Base-by-base conservation (phyloP, 2,888 invertebrate species). In the Folsomia candida region DNA sequence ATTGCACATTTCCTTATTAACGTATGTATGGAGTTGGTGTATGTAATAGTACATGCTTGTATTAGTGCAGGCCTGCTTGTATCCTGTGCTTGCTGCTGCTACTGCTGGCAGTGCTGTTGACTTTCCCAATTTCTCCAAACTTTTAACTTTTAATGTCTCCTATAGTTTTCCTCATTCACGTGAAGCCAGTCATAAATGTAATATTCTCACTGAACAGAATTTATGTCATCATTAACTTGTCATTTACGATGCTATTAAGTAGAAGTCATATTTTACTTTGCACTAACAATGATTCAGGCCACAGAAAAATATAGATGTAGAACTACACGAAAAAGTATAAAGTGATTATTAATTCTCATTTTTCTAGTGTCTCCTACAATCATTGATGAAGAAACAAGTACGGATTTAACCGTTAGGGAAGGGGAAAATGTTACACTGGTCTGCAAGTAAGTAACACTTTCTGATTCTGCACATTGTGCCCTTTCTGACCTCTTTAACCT, bases 351-450 rank as follows among this genome's bases (percentile, higher is more conserved):
- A 37, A 37, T 37, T 37, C 14, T 37, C 37, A 37, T 37, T 37
- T 9, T 37, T 79, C 22, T 86, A 91, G 92, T 91, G 64, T 90
- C 91, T 61, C 92, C 92, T 51, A 91, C 91, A 81, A 91, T 91
- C 80, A 85, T 90, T 68, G 89, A 90, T 81, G 88, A 89, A 80
- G 90, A 90, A 74, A 91, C 91, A 25, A 91, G 91, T 76, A 89
- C 90, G 0, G 91, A 91, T 82, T 84, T 90, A 68, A 88, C 89
- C 25, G 88, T 90, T 14, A 85, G 87, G 73, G 91, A 92, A 82
- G 90, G 90, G 0, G 89, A 90, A 75, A 90, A 91, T 80, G 88
- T 90, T 22, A 90, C 89, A 59, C 85, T 92, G 61, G 87, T 88
- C 76, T 92, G 92, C 82, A 71, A 69, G 71, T 71, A 58, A 29